phyloP scores from a whole-genome alignment of 2,888 invertebrate species.

The Sarcophaga subvicina region DNA sequence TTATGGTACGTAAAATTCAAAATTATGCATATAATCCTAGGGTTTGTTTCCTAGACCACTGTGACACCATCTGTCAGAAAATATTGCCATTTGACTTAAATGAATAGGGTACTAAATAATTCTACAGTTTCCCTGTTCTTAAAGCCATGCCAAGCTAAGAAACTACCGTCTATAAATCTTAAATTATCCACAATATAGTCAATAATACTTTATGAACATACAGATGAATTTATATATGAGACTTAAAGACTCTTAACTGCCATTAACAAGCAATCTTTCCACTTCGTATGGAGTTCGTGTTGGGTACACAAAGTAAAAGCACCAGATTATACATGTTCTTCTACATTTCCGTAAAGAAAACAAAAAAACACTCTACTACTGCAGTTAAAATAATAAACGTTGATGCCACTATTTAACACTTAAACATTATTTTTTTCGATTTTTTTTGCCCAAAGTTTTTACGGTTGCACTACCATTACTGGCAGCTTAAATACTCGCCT shows the following conservation, averaged over 20 bases:
- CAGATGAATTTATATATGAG: no score
- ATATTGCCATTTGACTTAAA: no score
- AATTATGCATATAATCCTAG: no score
- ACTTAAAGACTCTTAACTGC: background rate
- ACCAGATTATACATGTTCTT: background rate
- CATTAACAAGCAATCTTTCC: background rate
- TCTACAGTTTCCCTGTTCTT: no score
- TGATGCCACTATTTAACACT: conserved; percentile 25
- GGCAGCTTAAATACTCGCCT: background rate
- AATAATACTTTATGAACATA: no score
- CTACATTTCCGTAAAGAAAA: background rate
- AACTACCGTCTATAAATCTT: no score
- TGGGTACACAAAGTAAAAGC: background rate
- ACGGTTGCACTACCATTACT: conserved; percentile 5
- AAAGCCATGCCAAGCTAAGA: no score
- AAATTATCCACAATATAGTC: no score
- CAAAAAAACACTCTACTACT: background rate
- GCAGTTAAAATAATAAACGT: conserved; percentile 2
- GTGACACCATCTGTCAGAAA: no score
- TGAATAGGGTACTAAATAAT: no score
- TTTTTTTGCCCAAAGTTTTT: background rate
- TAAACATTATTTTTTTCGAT: background rate
- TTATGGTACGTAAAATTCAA: no score
- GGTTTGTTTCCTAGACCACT: no score
- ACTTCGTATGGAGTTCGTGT: background rate